Percentiles rank a stretch among this genome's conserved stretches.
Conservation (phyloP, 2,113 vertebrate genomes). For the Peromyscus polionotus region DNA sequence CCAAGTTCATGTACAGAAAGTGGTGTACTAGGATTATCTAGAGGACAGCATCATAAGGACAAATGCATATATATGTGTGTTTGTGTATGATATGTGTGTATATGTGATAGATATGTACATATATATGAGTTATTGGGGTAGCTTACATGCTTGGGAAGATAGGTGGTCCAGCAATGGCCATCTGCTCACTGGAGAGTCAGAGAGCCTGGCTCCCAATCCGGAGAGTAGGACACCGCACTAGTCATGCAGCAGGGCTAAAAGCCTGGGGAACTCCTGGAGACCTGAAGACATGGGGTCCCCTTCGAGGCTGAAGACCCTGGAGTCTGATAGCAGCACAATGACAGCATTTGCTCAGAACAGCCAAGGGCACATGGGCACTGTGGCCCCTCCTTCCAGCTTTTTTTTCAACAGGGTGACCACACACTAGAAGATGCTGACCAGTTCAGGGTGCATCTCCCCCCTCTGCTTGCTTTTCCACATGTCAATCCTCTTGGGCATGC, state of each 20-base stretch:
- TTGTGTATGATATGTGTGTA: neutral
- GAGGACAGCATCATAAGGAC: neutral
- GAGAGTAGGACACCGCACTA: neutral
- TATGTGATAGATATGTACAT: neutral
- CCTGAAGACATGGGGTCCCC: no score
- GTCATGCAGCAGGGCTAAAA: neutral
- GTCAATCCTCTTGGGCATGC: neutral
- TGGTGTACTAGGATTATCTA: neutral
- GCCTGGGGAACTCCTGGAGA: neutral
- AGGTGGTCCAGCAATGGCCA: neutral
- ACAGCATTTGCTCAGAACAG: neutral
- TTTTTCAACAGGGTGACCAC: neutral
- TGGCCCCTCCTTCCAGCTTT: neutral
- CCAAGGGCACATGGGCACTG: no score
- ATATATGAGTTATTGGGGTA: neutral
- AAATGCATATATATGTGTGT: neutral
- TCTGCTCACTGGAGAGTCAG: neutral
- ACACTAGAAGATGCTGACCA: neutral
- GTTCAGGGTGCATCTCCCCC: neutral
- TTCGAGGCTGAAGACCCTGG: neutral
- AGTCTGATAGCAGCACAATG: neutral
- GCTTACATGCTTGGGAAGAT: neutral
- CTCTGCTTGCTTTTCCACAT: neutral
- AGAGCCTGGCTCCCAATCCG: no score
- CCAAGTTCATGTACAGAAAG: neutral